phyloP scores from a whole-genome alignment of 2,113 vertebrate genomes.

The Nannospalax galili region DNA sequence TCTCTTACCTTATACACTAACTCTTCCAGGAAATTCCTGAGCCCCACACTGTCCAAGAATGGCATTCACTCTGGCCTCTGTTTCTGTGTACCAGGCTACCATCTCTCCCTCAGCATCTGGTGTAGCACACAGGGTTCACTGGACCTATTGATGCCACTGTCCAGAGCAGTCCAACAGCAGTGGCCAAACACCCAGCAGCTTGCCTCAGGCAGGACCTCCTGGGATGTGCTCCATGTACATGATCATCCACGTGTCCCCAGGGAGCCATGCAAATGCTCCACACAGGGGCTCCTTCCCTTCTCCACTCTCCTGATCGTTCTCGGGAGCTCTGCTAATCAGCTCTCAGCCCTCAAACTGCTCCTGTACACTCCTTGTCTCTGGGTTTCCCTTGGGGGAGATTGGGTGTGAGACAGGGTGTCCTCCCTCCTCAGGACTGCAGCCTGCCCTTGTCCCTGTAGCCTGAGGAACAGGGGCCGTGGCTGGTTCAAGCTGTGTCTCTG shows the following conservation, averaged over 20 bases:
- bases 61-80: not conserved
- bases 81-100: not conserved
- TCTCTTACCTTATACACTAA: accelerated
- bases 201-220: too few species aligned
- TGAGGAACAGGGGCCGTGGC: not conserved
- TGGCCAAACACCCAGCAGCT: too few species aligned
- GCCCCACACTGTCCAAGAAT: not conserved
- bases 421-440: accelerated
- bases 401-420: accelerated
- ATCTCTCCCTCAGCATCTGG: too few species aligned
- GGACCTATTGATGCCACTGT: too few species aligned
- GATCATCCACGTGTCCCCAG: too few species aligned
- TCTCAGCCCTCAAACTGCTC: not conserved
- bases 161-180: not conserved
- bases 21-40: not conserved
- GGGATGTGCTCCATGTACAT: too few species aligned
- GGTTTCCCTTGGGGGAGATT: not conserved
- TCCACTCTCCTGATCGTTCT: too few species aligned
- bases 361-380: not conserved
- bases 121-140: not conserved
- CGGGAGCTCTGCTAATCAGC: too few species aligned
- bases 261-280: too few species aligned
- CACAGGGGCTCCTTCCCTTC: too few species aligned
- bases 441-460: not conserved
- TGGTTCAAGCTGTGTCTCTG: not conserved